Conservation (phyloP, 2,888 invertebrate species). For the Euzophera pinguis region DNA sequence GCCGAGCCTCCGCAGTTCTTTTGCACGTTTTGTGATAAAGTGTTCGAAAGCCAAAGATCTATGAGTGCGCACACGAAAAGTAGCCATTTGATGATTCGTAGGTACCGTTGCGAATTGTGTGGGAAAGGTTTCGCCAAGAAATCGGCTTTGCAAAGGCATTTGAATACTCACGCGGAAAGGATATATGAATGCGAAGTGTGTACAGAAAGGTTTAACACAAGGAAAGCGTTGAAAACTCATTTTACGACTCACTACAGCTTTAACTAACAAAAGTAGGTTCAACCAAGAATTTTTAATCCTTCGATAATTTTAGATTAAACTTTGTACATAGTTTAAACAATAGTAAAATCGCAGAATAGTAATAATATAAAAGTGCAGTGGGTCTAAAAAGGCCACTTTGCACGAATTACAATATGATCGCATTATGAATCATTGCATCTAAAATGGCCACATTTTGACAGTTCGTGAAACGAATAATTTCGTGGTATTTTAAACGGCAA, state of each 20-base stretch:
- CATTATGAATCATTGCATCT: no score
- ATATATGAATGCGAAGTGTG: slow-evolving; percentile 28
- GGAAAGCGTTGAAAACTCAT: slow-evolving; percentile 29
- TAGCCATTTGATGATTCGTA: slow-evolving; percentile 42
- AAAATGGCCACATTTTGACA: no score
- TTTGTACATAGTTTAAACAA: no score
- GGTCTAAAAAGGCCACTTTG: no score
- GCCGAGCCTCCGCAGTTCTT: slow-evolving; percentile 29
- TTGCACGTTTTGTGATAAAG: slow-evolving; percentile 44
- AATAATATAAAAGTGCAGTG: no score
- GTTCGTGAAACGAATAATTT: no score
- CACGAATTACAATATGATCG: no score
- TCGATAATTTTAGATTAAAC: no score
- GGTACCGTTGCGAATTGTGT: slow-evolving; percentile 56
- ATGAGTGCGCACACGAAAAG: slow-evolving; percentile 37
- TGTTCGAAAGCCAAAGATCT: slow-evolving; percentile 35
- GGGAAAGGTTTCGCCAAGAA: slow-evolving; percentile 46
- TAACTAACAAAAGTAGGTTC: no score
- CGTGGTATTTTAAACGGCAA: no score
- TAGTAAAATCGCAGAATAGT: no score
- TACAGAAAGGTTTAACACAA: slow-evolving; percentile 26
- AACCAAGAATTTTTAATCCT: no score
- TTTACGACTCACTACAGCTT: slow-evolving; percentile 27
- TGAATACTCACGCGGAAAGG: slow-evolving; percentile 43
- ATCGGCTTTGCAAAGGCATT: slow-evolving; percentile 29